Conservation (phyloP, 1,140 invertebrate genomes). For the Drosophila truncata region DNA sequence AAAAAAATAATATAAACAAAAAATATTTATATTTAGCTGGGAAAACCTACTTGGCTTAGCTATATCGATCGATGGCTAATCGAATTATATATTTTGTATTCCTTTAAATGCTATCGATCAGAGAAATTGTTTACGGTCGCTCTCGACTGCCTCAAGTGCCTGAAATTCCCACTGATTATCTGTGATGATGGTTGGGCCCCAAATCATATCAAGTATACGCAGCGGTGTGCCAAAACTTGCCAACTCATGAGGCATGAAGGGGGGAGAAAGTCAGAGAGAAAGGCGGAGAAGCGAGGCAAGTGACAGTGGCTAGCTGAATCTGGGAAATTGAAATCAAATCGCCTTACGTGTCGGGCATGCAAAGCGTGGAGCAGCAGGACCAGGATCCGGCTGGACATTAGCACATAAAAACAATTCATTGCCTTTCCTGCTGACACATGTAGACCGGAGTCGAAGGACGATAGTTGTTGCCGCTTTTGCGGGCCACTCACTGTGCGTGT, state of each 20-base stretch:
- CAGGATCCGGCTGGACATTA: conserved; percentile 52
- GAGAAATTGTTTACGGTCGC: conserved; percentile 15
- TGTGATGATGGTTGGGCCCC: conserved; percentile 6
- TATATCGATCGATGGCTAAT: conserved; percentile 15
- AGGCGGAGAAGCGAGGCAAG: conserved; percentile 1
- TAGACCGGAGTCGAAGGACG: conserved; percentile 13
- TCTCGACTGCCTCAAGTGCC: conserved; percentile 21
- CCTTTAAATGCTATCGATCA: conserved; percentile 1
- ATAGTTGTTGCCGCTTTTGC: conserved; percentile 8
- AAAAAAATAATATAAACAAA: not conserved
- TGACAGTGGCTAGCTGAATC: conserved; percentile 68
- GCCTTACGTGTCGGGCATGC: conserved; percentile 80
- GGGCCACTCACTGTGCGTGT: conserved; percentile 47
- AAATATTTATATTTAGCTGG: conserved; percentile 9
- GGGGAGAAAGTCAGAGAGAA: not conserved
- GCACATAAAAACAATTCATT: conserved; percentile 83
- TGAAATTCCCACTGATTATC: conserved; percentile 57
- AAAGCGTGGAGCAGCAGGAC: conserved; percentile 36
- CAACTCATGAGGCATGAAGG: conserved; percentile 21
- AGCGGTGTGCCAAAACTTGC: conserved; percentile 34
- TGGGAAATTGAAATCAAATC: conserved; percentile 85
- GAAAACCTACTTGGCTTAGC: conserved; percentile 12
- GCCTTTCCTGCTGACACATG: conserved; percentile 72
- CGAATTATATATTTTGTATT: conserved; percentile 42
- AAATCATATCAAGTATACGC: conserved; percentile 23